Evolutionary conservation across 2,888 invertebrate species (phyloP), one percentile per base, ranked within the genome.

Genomic region (Drymonia ruficornis): DNA sequence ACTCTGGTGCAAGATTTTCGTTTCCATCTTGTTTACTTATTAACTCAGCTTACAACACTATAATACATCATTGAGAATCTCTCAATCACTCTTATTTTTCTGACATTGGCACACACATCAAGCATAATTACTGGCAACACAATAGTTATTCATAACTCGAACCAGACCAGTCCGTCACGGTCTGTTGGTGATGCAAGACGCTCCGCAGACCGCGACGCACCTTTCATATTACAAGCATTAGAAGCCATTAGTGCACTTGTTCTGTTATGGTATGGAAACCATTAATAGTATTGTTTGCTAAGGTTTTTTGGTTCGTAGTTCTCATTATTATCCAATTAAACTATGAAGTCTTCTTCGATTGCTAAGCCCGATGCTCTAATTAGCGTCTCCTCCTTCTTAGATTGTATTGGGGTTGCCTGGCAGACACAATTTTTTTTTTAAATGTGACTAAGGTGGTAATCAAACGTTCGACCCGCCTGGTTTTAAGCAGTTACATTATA

Each of bases 111-210:
- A 56, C 54, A 51, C 43, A 46, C 11, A 18, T 29, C 51, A 50
- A 50, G 43, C 40, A 54, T 51, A 63, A 67, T 67, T 66, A 59
- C 49, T 38, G 11, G 46, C 36, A 19, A 40, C 49, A 55, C 58
- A 57, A 60, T 59, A 61, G 18, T 34, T 47, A 61, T 54, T 59
- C 61, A 59, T 59, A 61, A 58, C 51, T 52, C 56, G 55, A 46
- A 59, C 58, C 55, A 63, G 52, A 61, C 54, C 61, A 50, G 44
- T 23, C 50, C 55, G 76, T 76, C 76, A 86, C 86, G 87, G 76
- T 85, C 66, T 70, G 75, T 55, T 69, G 83, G 74, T 76, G 81
- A 63, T 74, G 81, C 86, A 80, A 70, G 80, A 81, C 84, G 74
- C 52, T 64, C 78, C 67, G 56, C 63, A 67, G 75, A 83, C 72